phyloP scores from a whole-genome alignment of 2,888 invertebrate genomes.

The Drosophila kambysellisi region DNA sequence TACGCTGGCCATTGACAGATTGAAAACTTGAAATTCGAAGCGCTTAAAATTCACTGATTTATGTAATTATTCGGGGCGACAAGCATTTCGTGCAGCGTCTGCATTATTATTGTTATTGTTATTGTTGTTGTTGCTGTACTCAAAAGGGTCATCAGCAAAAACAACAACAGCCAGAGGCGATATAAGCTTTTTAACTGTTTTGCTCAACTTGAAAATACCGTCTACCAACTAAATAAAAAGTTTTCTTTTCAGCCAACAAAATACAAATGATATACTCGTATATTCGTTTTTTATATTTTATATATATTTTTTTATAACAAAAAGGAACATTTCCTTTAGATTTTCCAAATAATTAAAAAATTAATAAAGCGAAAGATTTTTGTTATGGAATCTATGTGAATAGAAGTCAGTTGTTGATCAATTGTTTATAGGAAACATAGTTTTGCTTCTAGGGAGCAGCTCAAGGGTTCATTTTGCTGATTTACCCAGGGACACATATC shows the following conservation, averaged over 20 bases:
- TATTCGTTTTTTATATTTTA: neutral
- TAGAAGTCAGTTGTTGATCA: neutral
- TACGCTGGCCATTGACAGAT: slow-evolving; percentile 73
- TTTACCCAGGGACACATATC: neutral
- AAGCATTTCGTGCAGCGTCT: slow-evolving; percentile 72
- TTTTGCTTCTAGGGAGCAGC: neutral
- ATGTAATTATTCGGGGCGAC: slow-evolving; percentile 81
- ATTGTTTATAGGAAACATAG: neutral
- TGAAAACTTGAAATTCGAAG: slow-evolving; percentile 76
- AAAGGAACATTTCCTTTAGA: neutral
- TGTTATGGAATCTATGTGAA: neutral
- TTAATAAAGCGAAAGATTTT: neutral
- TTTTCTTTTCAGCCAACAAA: neutral
- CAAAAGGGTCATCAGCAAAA: slow-evolving; percentile 10
- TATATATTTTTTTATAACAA: too few relatives aligned
- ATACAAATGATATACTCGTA: neutral
- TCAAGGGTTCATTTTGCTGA: neutral
- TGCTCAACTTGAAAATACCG: slow-evolving; percentile 24
- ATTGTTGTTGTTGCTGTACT: neutral
- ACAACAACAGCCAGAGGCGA: neutral
- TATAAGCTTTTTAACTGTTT: neutral
- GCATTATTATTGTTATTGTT: slow-evolving; percentile 25
- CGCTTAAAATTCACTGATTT: slow-evolving; percentile 81
- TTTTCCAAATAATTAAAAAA: neutral
- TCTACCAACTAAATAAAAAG: neutral